phyloP scores from a whole-genome alignment of 2,797 vertebrate genomes.

The Trachurus trachurus region DNA sequence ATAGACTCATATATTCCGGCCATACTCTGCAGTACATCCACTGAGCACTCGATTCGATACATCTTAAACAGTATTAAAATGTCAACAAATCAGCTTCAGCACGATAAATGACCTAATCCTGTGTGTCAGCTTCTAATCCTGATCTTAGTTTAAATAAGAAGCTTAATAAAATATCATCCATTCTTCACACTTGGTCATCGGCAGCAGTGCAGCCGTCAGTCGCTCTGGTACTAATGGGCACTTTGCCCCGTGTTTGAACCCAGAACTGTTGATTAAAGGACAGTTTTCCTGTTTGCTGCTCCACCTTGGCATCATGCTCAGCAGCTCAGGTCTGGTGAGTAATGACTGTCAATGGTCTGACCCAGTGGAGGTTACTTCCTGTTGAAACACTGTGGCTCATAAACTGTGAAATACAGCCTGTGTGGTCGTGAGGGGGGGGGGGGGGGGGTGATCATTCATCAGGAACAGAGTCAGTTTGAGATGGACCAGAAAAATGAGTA shows the following conservation, averaged over 20 bases:
- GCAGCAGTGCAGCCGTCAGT: neutral
- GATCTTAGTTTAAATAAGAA: neutral
- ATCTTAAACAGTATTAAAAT: conserved; percentile 11
- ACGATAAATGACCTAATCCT: conserved; percentile 24
- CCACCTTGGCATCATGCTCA: conserved; percentile 1
- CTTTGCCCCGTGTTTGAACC: conserved; percentile 4
- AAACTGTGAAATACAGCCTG: conserved; percentile 2
- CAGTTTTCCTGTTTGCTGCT: neutral
- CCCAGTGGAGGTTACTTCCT: conserved; percentile 8
- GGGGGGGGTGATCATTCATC: neutral
- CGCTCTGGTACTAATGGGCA: neutral
- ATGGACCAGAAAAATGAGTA: neutral
- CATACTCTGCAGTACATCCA: neutral
- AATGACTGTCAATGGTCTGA: conserved; percentile 30
- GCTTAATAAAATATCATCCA: neutral
- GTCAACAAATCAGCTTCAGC: conserved; percentile 16
- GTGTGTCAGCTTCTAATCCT: neutral
- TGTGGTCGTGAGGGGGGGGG: neutral
- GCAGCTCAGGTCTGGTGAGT: conserved; percentile 31
- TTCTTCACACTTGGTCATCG: neutral
- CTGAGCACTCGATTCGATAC: conserved; percentile 4
- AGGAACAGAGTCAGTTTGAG: neutral
- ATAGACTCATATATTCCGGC: neutral
- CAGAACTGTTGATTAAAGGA: conserved; percentile 1
- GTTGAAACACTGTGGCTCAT: conserved; percentile 7